Percentiles rank a stretch among this genome's conserved stretches.
Evolutionary conservation across 1,140 invertebrate species (phyloP).

Genomic region (Drosophila busckii): DNA sequence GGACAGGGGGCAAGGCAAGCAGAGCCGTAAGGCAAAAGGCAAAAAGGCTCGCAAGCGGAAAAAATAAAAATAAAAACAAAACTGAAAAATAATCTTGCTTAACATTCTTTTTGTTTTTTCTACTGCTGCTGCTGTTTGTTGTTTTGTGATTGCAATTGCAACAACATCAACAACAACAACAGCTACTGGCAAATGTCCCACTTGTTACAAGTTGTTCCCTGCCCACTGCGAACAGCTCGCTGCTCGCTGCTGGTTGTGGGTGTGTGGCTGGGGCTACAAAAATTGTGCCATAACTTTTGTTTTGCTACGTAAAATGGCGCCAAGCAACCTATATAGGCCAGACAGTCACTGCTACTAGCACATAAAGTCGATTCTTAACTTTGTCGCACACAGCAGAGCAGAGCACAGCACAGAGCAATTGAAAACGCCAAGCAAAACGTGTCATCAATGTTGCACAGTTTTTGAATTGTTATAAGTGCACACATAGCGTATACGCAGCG

Average conservation of each 20-base stretch:
- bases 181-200: slow-evolving; percentile 70
- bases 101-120: slow-evolving; percentile 71
- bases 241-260: slow-evolving; percentile 11
- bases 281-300: slow-evolving; percentile 75
- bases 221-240: slow-evolving; percentile 1
- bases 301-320: slow-evolving; percentile 75
- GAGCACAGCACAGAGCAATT: slow-evolving; percentile 45
- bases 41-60: slow-evolving; percentile 23
- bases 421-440: slow-evolving; percentile 73
- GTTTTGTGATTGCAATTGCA: slow-evolving; percentile 22
- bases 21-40: slow-evolving; percentile 29
- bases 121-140: slow-evolving; percentile 66
- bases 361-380: slow-evolving; percentile 14
- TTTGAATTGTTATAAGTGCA: slow-evolving; percentile 33
- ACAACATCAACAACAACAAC: slow-evolving; percentile 28
- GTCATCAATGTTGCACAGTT: slow-evolving; percentile 50
- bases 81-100: slow-evolving; percentile 31
- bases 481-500: slow-evolving; percentile 53
- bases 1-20: slow-evolving; percentile 16
- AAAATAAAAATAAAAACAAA: background rate
- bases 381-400: too few relatives aligned
- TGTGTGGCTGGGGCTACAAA: slow-evolving; percentile 30
- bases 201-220: slow-evolving; percentile 59
- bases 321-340: slow-evolving; percentile 75
- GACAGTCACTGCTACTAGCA: slow-evolving; percentile 49